Evolutionary conservation across 2,113 vertebrate species (phyloP).

Genomic region (Rhabdornis inornatus): DNA sequence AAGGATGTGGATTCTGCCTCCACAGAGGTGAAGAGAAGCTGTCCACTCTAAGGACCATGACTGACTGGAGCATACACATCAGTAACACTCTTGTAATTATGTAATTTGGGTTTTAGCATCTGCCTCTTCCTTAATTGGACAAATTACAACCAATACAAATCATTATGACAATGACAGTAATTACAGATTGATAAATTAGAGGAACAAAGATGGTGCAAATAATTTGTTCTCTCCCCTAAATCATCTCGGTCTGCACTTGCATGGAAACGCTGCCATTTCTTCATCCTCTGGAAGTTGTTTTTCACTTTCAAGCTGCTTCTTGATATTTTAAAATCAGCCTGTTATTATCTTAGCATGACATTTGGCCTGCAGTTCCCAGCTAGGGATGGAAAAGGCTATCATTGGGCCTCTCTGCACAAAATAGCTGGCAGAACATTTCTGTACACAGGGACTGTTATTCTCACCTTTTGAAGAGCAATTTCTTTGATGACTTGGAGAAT

Average conservation of each 20-base stretch:
- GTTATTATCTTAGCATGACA: conserved; percentile 55
- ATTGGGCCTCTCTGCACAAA: conserved; percentile 28
- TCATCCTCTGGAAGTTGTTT: conserved; percentile 18
- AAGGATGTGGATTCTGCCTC: background rate
- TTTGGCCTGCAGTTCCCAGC: conserved; percentile 51
- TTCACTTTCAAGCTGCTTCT: conserved; percentile 5
- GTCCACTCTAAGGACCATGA: background rate
- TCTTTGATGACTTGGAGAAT: conserved; percentile 31
- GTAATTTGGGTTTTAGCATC: conserved; percentile 23
- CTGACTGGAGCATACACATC: background rate
- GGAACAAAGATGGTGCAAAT: conserved; percentile 12
- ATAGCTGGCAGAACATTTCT: conserved; percentile 43
- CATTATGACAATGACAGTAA: conserved; percentile 19
- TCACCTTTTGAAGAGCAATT: conserved; percentile 50
- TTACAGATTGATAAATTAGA: conserved; percentile 40
- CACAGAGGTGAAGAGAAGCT: background rate
- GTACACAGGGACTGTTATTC: conserved; percentile 19
- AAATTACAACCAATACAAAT: conserved; percentile 14
- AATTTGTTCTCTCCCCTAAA: background rate
- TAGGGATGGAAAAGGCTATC: conserved; percentile 37
- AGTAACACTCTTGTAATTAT: background rate
- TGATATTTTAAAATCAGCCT: conserved; percentile 14
- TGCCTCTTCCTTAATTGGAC: conserved; percentile 11
- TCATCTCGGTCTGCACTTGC: background rate
- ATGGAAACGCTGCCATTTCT: background rate